phyloP scores from a whole-genome alignment of 2,888 invertebrate species.

The Nyleta sp. region DNA sequence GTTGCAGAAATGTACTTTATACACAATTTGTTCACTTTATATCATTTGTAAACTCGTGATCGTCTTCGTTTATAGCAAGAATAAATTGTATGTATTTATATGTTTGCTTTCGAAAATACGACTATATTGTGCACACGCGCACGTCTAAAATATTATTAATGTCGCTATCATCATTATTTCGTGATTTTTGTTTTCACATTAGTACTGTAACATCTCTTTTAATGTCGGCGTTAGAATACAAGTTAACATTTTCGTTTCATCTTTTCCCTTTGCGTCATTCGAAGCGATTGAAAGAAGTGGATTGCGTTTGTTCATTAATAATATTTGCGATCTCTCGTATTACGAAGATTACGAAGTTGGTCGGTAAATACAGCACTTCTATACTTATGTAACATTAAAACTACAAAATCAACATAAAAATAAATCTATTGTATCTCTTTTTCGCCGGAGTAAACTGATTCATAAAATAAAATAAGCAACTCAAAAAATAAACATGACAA shows the following conservation, averaged over 20 bases:
- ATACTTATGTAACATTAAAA: conserved; percentile 21
- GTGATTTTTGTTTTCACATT: conserved; percentile 22
- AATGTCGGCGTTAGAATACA: conserved; percentile 16
- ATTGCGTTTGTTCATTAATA: conserved; percentile 3
- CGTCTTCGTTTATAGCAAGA: conserved; percentile 51
- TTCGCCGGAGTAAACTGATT: background rate
- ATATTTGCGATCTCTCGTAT: conserved; percentile 7
- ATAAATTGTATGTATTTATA: conserved; percentile 52
- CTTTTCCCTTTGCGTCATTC: background rate
- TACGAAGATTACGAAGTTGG: conserved; percentile 1
- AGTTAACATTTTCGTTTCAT: conserved; percentile 8
- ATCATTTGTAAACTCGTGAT: conserved; percentile 41
- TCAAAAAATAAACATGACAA: background rate
- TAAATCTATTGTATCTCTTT: conserved; percentile 7
- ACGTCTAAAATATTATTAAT: conserved; percentile 32
- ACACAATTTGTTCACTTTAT: conserved; percentile 25
- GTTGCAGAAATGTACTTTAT: conserved; percentile 36
- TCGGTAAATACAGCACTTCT: conserved; percentile 12
- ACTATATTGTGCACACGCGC: conserved; percentile 29
- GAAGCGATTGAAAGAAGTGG: background rate
- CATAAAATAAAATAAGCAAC: conserved; percentile 9
- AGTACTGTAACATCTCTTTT: conserved; percentile 18
- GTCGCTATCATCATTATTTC: conserved; percentile 21
- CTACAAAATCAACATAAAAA: conserved; percentile 31
- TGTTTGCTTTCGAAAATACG: conserved; percentile 37